Base-by-base conservation (phyloP, 2,113 vertebrate species). In the Peromyscus leucopus region DNA sequence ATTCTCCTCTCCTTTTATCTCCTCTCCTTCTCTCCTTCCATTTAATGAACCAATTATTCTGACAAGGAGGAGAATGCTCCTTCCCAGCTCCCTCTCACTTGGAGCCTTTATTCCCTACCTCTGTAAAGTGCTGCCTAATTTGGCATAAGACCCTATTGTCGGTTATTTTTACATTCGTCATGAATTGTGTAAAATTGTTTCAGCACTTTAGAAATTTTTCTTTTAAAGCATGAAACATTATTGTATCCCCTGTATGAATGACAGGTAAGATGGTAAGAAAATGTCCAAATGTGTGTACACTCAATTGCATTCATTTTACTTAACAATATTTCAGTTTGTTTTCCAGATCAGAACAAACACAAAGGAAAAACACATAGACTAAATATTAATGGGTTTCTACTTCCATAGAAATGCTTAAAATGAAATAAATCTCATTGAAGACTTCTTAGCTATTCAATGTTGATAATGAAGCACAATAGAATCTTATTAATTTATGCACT, bases 21-120 rank as follows among this genome's bases (percentile, higher is more conserved):
- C 92, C 89, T 96, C 94, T 84, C 61, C 93, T 97, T 97, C 96
- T 97, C 79, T 97, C 83, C 96, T 97, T 97, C 94, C 95, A 96
- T 96, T 97, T 98, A 98, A 98, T 97, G 97, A 98, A 98, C 96
- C 97, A 98, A 98, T 98, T 98, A 98, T 97, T 93, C 96, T 97
- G 98, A 97, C 97, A 97, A 97, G 97, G 97, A 97, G 82, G 93
- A 97, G 90, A 98, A 95, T 74, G 92, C 88, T 97, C 75, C 93
- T 92, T 97, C 94, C 95, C 69, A 80, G 97, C 95, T 97, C 75
- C 71, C 95, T 95, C 97, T 97, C 97, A 90, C 96, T 98, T 93
- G 87, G 96, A 97, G 96, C 71, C 94, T 98, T 97, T 97, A 96
- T 98, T 98, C 95, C 97, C 96, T 94, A 94, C 90, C 91, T 97